Percentiles rank a stretch among this genome's conserved stretches.
Conservation (phyloP, 2,888 invertebrate species). For the Poecilobothrus nobilitatus region DNA sequence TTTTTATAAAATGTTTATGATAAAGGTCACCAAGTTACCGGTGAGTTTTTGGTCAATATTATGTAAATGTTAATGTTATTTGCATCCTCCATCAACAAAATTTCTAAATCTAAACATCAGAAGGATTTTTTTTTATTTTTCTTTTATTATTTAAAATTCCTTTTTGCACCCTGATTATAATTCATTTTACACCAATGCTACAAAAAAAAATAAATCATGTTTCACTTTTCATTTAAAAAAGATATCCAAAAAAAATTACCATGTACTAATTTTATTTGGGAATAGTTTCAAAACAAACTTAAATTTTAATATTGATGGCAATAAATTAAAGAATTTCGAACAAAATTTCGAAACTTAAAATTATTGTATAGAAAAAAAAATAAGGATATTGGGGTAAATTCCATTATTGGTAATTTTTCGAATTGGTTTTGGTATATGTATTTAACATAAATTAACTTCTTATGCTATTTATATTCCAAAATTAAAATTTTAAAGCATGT, state of each 20-base stretch:
- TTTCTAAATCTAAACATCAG: neutral
- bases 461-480: too few relatives aligned
- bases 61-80: conserved; percentile 4
- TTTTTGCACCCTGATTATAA: neutral
- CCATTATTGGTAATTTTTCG: too few relatives aligned
- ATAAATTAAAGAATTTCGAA: too few relatives aligned
- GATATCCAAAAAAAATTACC: neutral
- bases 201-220: neutral
- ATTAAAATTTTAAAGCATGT: too few relatives aligned
- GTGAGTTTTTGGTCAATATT: conserved; percentile 39
- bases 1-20: neutral
- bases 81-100: neutral
- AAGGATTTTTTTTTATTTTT: neutral
- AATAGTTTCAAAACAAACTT: too few relatives aligned
- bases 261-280: too few relatives aligned
- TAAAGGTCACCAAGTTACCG: conserved; percentile 43
- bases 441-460: too few relatives aligned
- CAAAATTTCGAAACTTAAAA: too few relatives aligned
- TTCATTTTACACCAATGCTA: neutral
- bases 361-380: too few relatives aligned
- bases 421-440: too few relatives aligned
- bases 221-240: neutral
- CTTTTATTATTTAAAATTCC: neutral
- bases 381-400: too few relatives aligned
- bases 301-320: too few relatives aligned